Evolutionary conservation across 2,113 vertebrate species (phyloP).

Genomic region (Apteryx mantelli): DNA sequence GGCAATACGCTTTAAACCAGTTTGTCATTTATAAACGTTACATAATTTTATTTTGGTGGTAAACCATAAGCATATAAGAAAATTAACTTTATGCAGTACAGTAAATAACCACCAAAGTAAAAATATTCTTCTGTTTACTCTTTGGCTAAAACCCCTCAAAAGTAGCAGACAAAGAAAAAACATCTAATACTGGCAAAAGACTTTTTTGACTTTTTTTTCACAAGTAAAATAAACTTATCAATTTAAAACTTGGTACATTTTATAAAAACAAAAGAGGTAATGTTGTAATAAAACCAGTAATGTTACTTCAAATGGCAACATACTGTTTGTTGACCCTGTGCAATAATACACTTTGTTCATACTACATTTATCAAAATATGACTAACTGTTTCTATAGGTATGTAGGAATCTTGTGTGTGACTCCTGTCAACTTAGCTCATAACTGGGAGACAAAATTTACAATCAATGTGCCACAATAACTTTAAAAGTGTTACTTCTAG

Average conservation of each 20-base stretch:
- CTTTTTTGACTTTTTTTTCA: constrained; percentile 19
- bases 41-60: constrained; percentile 70
- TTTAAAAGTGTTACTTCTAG: constrained; percentile 54
- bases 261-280: constrained; percentile 86
- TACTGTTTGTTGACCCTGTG: constrained; percentile 81
- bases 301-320: constrained; percentile 77
- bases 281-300: constrained; percentile 83
- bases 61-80: constrained; percentile 60
- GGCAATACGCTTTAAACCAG: constrained; percentile 50
- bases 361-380: constrained; percentile 70
- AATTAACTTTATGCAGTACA: constrained; percentile 57
- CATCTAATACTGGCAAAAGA: constrained; percentile 80
- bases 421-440: constrained; percentile 64
- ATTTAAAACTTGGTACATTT: constrained; percentile 79
- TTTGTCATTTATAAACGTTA: constrained; percentile 62
- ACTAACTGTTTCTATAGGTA: constrained; percentile 72
- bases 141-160: constrained; percentile 90
- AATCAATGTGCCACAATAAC: constrained; percentile 75
- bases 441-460: constrained; percentile 73
- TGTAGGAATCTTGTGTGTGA: constrained; percentile 54
- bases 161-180: constrained; percentile 73
- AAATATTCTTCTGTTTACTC: constrained; percentile 85
- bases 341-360: constrained; percentile 78
- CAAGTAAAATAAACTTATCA: constrained; percentile 76
- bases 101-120: constrained; percentile 75